Evolutionary conservation across 2,797 vertebrate species (phyloP).

Genomic region (Halcyon chelicuti): DNA sequence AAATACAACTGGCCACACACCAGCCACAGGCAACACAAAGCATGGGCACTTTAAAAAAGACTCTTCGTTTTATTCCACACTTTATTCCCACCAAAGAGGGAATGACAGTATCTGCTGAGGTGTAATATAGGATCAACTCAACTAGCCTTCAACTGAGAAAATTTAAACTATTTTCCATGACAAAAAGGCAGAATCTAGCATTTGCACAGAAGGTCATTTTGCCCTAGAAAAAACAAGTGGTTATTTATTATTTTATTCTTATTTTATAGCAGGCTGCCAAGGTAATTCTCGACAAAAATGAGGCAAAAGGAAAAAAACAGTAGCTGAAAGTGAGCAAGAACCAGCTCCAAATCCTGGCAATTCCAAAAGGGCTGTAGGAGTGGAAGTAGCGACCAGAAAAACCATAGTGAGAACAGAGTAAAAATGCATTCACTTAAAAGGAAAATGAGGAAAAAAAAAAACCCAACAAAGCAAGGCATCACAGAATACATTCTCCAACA

Average conservation of each 20-base stretch:
- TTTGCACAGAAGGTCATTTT: background rate
- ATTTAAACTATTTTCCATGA: background rate
- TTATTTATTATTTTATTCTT: background rate
- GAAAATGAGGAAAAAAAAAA: background rate
- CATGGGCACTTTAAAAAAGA: background rate
- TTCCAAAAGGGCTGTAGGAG: background rate
- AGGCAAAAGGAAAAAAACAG: background rate
- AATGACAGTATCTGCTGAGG: background rate
- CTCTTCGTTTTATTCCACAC: background rate
- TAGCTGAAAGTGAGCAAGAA: background rate
- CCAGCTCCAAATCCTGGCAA: background rate
- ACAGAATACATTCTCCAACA: background rate
- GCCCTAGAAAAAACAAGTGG: background rate
- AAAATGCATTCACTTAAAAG: background rate
- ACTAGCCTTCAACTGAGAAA: accelerated
- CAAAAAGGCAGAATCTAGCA: background rate
- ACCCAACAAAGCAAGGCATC: background rate
- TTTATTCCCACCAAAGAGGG: background rate
- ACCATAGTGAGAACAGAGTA: background rate
- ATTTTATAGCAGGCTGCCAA: background rate
- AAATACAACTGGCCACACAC: background rate
- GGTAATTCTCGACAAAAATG: background rate
- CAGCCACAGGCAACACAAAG: background rate
- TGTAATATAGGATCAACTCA: background rate
- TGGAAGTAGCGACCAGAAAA: background rate